Evolutionary conservation across 2,797 vertebrate genomes (phyloP), one percentile per base, ranked within the genome.

Genomic region (Pseudochaenichthys georgianus): DNA sequence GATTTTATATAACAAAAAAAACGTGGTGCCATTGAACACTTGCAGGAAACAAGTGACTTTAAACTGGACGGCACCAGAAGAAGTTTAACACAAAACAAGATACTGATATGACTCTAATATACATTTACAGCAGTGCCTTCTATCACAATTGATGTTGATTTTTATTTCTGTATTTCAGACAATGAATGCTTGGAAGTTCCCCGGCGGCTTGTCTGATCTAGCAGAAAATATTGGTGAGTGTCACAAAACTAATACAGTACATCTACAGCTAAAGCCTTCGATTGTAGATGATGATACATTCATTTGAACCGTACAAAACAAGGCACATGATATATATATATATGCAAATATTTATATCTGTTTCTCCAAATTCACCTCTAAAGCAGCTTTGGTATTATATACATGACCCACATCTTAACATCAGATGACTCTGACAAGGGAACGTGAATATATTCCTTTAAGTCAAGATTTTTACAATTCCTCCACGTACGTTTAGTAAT

Each of bases 211-310:
- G 78, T 96, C 98, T 21, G 95, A 99, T 86, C 97, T 95, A 4
- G 97, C 96, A 72, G 98, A 99, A 93, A 96, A 98, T 81, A 96
- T 99, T 0, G 97, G 98, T 99, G 86, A 95, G 96, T 95, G 88
- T 78, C 63, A 17, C 11, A 13, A 58, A 69, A 45, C 51, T 46
- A 63, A 75, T 82, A 88, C 88, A 87, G 80, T 89, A 90, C 85
- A 55, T 86, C 59, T 9, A 38, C 60, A 77, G 43, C 69, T 41
- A 64, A 61, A 63, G 53, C 57, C 58, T 77, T 75, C 50, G 1
- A 48, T 54, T 64, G 50, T 51, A 57, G 59, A 38, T 81, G 52
- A 45, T 63, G 51, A 86, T 68, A 78, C 88, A 89, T 88, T 93
- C 88, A 86, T 89, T 81, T 73, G 16, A 84, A 88, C 76, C 78